Evolutionary conservation across 2,113 vertebrate species (phyloP), one percentile per base, ranked within the genome.

Genomic region (Heteronetta atricapilla): DNA sequence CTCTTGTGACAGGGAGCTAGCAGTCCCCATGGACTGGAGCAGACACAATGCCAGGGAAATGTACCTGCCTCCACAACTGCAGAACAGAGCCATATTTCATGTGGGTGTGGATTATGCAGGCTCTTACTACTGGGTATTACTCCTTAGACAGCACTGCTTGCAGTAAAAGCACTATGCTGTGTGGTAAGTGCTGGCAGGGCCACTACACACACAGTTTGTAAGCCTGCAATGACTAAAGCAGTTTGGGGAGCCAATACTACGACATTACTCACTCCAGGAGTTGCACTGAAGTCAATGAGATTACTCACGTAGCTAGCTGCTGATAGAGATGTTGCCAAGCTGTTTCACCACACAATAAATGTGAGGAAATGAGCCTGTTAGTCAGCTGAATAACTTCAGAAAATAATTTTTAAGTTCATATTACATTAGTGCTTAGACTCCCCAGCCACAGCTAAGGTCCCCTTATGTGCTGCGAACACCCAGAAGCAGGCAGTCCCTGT

Each of bases 261-360:
- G 95, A 81, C 38, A 90, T 95, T 86, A 82, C 56, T 90, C 92
- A 84, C 75, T 78, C 52, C 58, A 89, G 67, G 63, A 95, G 46
- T 56, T 56, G 34, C 77, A 66, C 58, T 77, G 42, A 88, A 93
- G 3, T 80, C 90, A 94, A 75, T 81, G 73, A 90, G 82, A 84
- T 91, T 88, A 90, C 66, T 88, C 88, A 85, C 18, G 44, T 93
- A 82, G 73, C 60, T 58, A 68, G 82, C 4, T 67, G 48, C 53
- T 4, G n/a, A 92, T 40, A 84, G 58, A 89, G 62, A 94, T 82
- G 84, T 95, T 82, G 86, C 81, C 91, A 94, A 95, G 38, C 18
- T 89, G 64, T 90, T 82, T 56, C 31, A 66, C 70, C 34, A 84
- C 86, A 53, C 60, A 77, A n/a, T 69, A 72, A 28, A 38, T 26